These are phyloP conservation scores for Galemys pyrenaicus DNA, from an alignment of 2,113 vertebrate genomes.

Conservation along the genomic window DNA sequence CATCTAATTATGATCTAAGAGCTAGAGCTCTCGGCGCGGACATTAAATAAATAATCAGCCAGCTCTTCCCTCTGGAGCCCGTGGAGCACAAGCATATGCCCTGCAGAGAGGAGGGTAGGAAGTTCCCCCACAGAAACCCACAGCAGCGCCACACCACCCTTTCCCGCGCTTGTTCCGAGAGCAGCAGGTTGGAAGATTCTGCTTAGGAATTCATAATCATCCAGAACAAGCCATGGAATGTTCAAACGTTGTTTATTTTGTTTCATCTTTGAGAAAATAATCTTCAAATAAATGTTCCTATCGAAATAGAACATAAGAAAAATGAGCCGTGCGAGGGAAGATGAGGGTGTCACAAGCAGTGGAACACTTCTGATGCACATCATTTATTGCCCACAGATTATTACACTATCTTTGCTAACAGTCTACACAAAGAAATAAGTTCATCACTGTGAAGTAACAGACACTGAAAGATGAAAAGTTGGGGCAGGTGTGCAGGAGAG, in stretches of 20 bases:
- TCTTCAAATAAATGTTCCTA: neutral
- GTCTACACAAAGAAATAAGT: neutral
- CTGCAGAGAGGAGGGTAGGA: neutral
- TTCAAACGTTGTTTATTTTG: neutral
- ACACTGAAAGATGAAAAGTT: neutral
- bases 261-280: conserved; percentile 27
- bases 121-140: neutral
- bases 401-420: neutral
- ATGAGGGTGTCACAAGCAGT: neutral
- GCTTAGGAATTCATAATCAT: conserved; percentile 7
- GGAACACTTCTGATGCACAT: neutral
- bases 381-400: neutral
- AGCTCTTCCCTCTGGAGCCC: neutral
- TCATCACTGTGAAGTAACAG: neutral
- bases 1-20: conserved; percentile 16
- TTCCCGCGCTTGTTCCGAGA: neutral
- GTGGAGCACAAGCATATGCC: neutral
- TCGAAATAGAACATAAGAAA: conserved; percentile 30
- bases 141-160: neutral
- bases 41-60: conserved; percentile 9
- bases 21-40: neutral
- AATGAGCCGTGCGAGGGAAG: neutral
- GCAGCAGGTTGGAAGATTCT: neutral
- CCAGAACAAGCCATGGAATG: neutral
- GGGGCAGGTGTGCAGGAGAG: neutral